Percentiles rank a stretch among this genome's conserved stretches.
Conservation (phyloP, 2,113 vertebrate genomes). For the Glaucomys volans region DNA sequence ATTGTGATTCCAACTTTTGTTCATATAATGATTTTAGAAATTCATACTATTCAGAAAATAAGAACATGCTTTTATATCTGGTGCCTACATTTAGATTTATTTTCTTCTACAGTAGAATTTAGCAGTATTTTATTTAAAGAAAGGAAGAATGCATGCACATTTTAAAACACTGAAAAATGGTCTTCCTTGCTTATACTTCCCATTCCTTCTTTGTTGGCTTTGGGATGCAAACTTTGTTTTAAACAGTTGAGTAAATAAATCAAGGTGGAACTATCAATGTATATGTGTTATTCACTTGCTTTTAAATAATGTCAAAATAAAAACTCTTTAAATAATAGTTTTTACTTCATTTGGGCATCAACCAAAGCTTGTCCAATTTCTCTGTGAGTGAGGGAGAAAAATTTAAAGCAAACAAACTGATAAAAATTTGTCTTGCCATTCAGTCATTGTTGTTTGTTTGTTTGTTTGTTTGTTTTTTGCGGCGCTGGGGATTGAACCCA, state of each 20-base stretch:
- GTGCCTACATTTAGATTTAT: background rate
- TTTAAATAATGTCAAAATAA: background rate
- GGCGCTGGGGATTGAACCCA: too few species aligned
- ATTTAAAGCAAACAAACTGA: background rate
- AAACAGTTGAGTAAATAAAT: background rate
- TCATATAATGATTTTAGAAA: background rate
- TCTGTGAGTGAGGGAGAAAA: background rate
- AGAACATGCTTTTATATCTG: background rate
- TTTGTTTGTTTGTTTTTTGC: too few species aligned
- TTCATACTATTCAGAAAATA: background rate
- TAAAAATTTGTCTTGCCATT: background rate
- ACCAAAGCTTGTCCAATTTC: background rate
- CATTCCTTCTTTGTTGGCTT: background rate
- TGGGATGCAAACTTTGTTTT: background rate
- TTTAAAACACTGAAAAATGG: background rate
- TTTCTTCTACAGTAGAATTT: background rate
- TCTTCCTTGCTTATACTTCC: background rate
- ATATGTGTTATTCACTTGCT: background rate
- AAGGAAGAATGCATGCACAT: background rate
- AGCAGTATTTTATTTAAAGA: background rate
- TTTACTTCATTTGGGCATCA: too few species aligned
- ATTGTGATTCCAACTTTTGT: background rate
- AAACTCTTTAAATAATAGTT: constrained; percentile 13
- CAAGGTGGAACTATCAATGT: background rate
- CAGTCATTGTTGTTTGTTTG: too few species aligned